A percentile compares a stretch with the other conserved stretches of the same genome.
Evolutionary conservation across 1,140 invertebrate species (phyloP).

Genomic region (Eurosta solidaginis): DNA sequence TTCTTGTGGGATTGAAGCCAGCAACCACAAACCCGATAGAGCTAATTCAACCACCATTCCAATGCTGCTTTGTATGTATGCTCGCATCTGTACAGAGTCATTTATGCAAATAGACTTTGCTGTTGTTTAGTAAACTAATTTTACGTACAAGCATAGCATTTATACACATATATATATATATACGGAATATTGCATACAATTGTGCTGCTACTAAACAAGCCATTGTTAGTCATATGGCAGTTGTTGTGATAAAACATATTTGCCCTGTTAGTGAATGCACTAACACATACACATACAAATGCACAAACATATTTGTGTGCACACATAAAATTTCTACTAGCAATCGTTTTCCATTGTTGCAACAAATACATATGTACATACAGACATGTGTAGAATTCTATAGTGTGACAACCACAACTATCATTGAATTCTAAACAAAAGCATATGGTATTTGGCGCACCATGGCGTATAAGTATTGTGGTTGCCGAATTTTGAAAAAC

Average conservation of each 20-base stretch:
- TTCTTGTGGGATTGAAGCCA: too few species aligned
- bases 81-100: not conserved
- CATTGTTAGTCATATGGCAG: not conserved
- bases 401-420: not conserved
- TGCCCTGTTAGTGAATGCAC: not conserved
- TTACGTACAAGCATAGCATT: not conserved
- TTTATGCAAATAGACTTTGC: not conserved
- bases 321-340: too few species aligned
- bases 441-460: not conserved
- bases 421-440: too few species aligned
- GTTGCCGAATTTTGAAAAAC: not conserved
- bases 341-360: too few species aligned
- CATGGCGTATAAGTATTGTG: not conserved
- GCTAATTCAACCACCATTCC: not conserved
- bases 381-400: not conserved
- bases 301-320: not conserved
- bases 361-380: not conserved
- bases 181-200: not conserved
- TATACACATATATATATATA: not conserved
- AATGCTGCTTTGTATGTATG: too few species aligned
- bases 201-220: not conserved
- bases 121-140: slow-evolving; percentile 22
- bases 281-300: too few species aligned
- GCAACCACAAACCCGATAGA: too few species aligned
- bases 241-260: not conserved